phyloP scores from a whole-genome alignment of 64 coral and sea anemone species.

The Trachythela sp. region DNA sequence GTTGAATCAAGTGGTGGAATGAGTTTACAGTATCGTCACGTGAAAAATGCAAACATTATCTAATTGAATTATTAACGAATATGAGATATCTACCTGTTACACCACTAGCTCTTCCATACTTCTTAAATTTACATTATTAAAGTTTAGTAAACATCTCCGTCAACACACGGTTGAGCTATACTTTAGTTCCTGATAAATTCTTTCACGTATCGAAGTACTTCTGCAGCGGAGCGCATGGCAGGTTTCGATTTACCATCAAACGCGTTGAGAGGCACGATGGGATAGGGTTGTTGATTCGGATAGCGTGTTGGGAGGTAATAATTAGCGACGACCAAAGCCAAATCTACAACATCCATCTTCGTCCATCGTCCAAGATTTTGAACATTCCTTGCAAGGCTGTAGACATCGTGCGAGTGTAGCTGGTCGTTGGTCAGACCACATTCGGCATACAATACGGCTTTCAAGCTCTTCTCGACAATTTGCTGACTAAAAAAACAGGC shows the following conservation, averaged over 20 bases:
- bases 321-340: not conserved
- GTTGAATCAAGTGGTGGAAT: no score
- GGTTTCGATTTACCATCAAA: not conserved
- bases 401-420: constrained; percentile 30
- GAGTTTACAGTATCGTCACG: no score
- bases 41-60: no score
- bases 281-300: constrained; percentile 17
- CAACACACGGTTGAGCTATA: no score
- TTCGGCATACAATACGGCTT: constrained; percentile 25
- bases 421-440: constrained; percentile 35
- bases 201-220: no score
- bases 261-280: constrained; percentile 5
- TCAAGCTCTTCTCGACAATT: constrained; percentile 43
- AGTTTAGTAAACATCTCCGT: no score
- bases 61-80: no score
- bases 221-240: no score
- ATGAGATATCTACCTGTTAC: no score
- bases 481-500: constrained; percentile 66
- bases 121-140: no score
- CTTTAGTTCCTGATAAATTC: no score
- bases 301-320: constrained; percentile 41
- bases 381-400: not conserved
- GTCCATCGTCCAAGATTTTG: not conserved
- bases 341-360: not conserved
- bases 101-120: no score